A percentile compares a stretch with the other conserved stretches of the same genome.
phyloP scores from a whole-genome alignment of 1,140 invertebrate species.

The Asbolus verrucosus region DNA sequence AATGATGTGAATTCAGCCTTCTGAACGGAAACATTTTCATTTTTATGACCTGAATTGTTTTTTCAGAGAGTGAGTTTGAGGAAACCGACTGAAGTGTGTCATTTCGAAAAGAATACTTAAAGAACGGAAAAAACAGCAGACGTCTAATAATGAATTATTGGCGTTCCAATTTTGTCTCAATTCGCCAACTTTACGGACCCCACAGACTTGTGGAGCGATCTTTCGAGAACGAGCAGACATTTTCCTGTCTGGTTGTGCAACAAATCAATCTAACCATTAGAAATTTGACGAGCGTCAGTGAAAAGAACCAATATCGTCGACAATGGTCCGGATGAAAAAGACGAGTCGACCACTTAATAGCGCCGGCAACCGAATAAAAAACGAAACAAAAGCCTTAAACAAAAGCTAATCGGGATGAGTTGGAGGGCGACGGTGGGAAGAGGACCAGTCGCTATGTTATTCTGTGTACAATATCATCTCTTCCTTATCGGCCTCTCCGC shows the following conservation, averaged over 20 bases:
- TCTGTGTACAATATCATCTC: constrained; percentile 63
- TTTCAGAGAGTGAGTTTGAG: too few relatives aligned
- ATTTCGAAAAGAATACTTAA: too few relatives aligned
- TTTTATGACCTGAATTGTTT: too few relatives aligned
- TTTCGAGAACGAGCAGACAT: too few relatives aligned
- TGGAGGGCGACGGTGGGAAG: constrained; percentile 45
- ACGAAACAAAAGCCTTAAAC: constrained; percentile 52
- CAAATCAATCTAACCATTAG: constrained; percentile 21
- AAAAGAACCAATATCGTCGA: constrained; percentile 17
- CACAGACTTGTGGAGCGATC: too few relatives aligned
- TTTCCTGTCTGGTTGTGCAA: neutral
- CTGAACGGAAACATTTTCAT: too few relatives aligned
- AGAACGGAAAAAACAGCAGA: too few relatives aligned
- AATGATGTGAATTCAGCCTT: too few relatives aligned
- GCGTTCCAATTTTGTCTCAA: too few relatives aligned
- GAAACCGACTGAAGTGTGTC: too few relatives aligned
- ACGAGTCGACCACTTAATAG: constrained; percentile 50
- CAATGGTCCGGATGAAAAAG: constrained; percentile 46
- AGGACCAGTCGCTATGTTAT: constrained; percentile 54
- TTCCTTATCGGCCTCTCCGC: constrained; percentile 64
- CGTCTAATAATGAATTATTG: too few relatives aligned
- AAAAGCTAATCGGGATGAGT: constrained; percentile 47
- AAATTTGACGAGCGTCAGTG: neutral
- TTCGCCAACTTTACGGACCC: too few relatives aligned
- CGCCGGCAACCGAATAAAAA: constrained; percentile 48